phyloP scores from a whole-genome alignment of 2,888 invertebrate species.

The Volucella zonaria region DNA sequence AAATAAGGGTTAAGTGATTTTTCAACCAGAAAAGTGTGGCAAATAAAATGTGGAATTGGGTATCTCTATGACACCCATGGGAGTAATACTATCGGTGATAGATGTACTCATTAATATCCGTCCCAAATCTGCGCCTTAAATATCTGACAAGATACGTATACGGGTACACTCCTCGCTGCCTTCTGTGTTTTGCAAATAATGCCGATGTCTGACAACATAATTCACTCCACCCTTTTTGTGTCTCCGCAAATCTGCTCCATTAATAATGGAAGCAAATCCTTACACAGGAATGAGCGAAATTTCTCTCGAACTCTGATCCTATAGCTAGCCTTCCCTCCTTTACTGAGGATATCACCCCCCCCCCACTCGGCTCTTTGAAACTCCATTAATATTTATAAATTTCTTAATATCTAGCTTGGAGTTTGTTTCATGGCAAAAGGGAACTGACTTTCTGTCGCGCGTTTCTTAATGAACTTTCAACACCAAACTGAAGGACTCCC shows the following conservation, averaged over 20 bases:
- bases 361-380: slow-evolving; percentile 37
- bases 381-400: slow-evolving; percentile 71
- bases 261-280: slow-evolving; percentile 41
- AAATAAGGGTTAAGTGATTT: slow-evolving; percentile 44
- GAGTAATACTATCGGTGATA: slow-evolving; percentile 59
- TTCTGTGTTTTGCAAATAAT: slow-evolving; percentile 31
- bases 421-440: background rate
- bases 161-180: background rate
- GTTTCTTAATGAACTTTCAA: slow-evolving; percentile 34
- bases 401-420: slow-evolving; percentile 60
- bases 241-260: slow-evolving; percentile 33
- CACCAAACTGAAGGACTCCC: background rate
- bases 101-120: slow-evolving; percentile 67
- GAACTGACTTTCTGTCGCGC: background rate
- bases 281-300: slow-evolving; percentile 38
- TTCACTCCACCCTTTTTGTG: slow-evolving; percentile 55
- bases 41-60: slow-evolving; percentile 32
- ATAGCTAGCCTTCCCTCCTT: background rate
- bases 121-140: slow-evolving; percentile 59
- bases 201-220: slow-evolving; percentile 66
- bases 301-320: background rate
- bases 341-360: slow-evolving; percentile 8
- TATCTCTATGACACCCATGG: slow-evolving; percentile 45
- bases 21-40: background rate
- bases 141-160: slow-evolving; percentile 38